Conservation (phyloP, 1,140 invertebrate genomes). For the Parapsyche elsis region DNA sequence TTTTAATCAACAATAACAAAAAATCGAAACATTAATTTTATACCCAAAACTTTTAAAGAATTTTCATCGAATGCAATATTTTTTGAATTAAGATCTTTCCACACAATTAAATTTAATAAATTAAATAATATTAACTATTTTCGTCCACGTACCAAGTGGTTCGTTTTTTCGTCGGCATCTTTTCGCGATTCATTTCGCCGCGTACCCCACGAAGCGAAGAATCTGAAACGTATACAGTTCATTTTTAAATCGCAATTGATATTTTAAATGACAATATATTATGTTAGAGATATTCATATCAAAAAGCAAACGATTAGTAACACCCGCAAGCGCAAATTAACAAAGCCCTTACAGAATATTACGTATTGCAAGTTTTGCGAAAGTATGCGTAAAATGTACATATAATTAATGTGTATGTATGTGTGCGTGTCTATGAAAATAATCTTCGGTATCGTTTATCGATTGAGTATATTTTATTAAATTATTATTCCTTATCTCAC, state of each 20-base stretch:
- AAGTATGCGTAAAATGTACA: neutral
- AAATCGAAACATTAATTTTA: no score
- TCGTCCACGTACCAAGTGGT: conserved; percentile 51
- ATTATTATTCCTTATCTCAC: no score
- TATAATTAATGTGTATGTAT: no score
- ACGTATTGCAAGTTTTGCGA: neutral
- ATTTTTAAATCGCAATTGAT: neutral
- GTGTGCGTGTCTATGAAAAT: no score
- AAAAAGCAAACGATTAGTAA: neutral
- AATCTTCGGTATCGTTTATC: no score
- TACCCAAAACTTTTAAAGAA: no score
- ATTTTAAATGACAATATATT: neutral
- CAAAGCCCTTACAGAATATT: neutral
- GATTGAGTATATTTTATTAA: no score
- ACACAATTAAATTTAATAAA: neutral
- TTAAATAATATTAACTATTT: neutral
- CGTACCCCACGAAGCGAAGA: conserved; percentile 49
- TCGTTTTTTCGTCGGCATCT: conserved; percentile 9
- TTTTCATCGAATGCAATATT: no score
- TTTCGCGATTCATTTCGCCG: conserved; percentile 33
- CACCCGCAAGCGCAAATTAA: neutral
- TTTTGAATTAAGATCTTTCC: neutral
- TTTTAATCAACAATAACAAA: no score
- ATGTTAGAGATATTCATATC: neutral
- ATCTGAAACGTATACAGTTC: conserved; percentile 38